A percentile compares a stretch with the other conserved stretches of the same genome.
These are phyloP conservation scores for Polyodon spathula DNA, from an alignment of 2,113 vertebrate species.

Conservation along the genomic window DNA sequence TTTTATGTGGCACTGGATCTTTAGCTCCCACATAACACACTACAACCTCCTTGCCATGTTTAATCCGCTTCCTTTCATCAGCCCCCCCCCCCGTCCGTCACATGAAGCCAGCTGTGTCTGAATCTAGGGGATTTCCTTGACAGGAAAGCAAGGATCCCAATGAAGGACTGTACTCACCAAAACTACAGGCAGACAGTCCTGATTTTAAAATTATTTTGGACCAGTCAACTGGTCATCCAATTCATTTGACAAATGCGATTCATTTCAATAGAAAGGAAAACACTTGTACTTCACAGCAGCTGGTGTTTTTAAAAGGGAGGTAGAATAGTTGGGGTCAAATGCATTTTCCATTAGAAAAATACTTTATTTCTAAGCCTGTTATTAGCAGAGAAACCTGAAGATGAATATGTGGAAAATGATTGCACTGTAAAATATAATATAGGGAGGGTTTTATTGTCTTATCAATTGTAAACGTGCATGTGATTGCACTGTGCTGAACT, in stretches of 20 bases:
- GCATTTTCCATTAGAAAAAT: conserved; percentile 16
- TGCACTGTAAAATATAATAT: background rate
- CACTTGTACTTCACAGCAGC: background rate
- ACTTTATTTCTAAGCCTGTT: conserved; percentile 22
- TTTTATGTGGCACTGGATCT: background rate
- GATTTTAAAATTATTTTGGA: conserved; percentile 24
- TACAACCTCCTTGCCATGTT: background rate
- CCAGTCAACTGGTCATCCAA: no score
- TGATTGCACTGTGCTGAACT: no score
- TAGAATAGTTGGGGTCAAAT: conserved; percentile 10
- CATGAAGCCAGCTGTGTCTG: conserved; percentile 16
- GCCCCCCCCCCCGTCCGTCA: conserved; percentile 5
- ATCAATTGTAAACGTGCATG: background rate
- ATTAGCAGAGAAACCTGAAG: conserved; percentile 17
- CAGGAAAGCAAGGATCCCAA: conserved; percentile 23
- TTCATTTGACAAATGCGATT: no score
- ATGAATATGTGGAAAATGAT: conserved; percentile 20
- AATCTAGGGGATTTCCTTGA: conserved; percentile 18
- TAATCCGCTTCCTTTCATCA: conserved; percentile 8
- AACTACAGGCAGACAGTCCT: conserved; percentile 19
- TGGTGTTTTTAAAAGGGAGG: conserved; percentile 7
- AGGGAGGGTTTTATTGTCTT: conserved; percentile 11
- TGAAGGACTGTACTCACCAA: conserved; percentile 19
- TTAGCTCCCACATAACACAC: background rate
- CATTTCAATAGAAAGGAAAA: background rate